Evolutionary conservation across 2,888 invertebrate species (phyloP).

Genomic region (Suillia variegata): DNA sequence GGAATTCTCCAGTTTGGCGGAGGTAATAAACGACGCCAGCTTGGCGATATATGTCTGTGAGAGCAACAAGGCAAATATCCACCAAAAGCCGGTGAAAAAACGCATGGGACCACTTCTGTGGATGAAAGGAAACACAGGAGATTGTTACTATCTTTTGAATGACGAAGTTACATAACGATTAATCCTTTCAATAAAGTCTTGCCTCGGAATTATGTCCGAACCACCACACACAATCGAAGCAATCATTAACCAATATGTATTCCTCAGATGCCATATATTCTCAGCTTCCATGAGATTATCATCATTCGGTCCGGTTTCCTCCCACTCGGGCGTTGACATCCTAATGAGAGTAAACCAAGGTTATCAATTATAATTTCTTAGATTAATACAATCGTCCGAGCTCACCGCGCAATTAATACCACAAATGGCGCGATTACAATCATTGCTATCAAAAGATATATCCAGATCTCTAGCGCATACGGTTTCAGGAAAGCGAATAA

Average conservation of each 20-base stretch:
- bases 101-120: constrained; percentile 80
- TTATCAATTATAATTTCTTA: too few species aligned
- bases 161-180: too few species aligned
- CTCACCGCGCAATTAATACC: constrained; percentile 76
- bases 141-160: neutral
- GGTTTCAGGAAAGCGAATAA: constrained; percentile 89
- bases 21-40: constrained; percentile 91
- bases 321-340: constrained; percentile 73
- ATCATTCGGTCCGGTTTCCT: constrained; percentile 87
- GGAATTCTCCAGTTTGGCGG: constrained; percentile 85
- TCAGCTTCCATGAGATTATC: constrained; percentile 81
- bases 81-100: constrained; percentile 78
- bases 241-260: constrained; percentile 92
- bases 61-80: constrained; percentile 81
- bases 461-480: constrained; percentile 84
- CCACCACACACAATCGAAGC: constrained; percentile 92
- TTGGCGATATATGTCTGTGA: constrained; percentile 91
- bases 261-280: constrained; percentile 85
- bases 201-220: constrained; percentile 88
- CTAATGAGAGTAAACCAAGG: constrained; percentile 79
- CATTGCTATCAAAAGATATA: constrained; percentile 85
- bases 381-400: too few species aligned
- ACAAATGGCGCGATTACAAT: constrained; percentile 79
- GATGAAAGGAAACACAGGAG: constrained; percentile 6
- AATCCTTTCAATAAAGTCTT: constrained; percentile 37